phyloP scores from a whole-genome alignment of 2,888 invertebrate species.

The Drosophila anceps region DNA sequence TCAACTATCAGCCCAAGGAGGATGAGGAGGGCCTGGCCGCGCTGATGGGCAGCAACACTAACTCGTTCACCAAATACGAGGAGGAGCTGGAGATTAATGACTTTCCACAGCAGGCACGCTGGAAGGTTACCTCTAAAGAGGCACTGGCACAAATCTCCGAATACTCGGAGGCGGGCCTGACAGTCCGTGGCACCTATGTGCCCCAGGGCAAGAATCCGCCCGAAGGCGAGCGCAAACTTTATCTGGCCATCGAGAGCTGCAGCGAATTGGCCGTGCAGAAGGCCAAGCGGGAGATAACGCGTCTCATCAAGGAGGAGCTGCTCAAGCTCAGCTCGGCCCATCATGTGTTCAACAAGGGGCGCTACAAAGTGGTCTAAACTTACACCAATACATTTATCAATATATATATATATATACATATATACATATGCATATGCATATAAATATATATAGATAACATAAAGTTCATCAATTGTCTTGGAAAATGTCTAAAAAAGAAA shows the following conservation, averaged over 20 bases:
- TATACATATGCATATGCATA: not conserved
- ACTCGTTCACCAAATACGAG: constrained; percentile 95
- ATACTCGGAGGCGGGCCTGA: constrained; percentile 99
- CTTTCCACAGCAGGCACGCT: constrained; percentile 99
- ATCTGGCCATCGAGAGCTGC: constrained; percentile 99
- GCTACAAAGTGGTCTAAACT: constrained; percentile 94
- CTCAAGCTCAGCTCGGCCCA: constrained; percentile 95
- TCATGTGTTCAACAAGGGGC: constrained; percentile 94
- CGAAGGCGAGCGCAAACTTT: constrained; percentile 97
- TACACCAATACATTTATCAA: not conserved
- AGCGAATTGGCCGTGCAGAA: constrained; percentile 98
- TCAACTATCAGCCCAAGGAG: constrained; percentile 98
- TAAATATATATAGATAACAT: not conserved
- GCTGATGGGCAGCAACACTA: constrained; percentile 87
- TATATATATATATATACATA: not conserved
- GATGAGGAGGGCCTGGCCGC: constrained; percentile 88
- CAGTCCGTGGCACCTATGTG: constrained; percentile 98
- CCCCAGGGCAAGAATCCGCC: constrained; percentile 95
- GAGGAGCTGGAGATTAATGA: constrained; percentile 99
- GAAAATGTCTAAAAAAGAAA: constrained; percentile 1
- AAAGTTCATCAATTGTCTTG: not conserved
- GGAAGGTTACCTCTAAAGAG: constrained; percentile 99
- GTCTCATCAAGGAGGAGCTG: constrained; percentile 98
- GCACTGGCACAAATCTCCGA: constrained; percentile 99
- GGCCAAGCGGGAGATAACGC: constrained; percentile 98